Conservation (phyloP, 2,888 invertebrate species). For the Xestia sexstrigata region DNA sequence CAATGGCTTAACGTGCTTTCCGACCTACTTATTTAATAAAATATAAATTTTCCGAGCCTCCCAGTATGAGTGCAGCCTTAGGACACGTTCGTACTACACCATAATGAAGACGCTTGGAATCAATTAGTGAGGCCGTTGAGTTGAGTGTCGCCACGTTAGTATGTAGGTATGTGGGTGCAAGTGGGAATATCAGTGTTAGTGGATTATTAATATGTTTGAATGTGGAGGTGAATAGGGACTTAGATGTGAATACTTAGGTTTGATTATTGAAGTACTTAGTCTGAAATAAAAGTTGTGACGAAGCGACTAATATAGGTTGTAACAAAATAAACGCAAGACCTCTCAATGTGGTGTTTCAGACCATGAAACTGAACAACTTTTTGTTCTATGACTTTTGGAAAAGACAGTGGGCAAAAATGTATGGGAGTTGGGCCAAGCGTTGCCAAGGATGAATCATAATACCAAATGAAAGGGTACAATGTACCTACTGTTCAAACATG, state of each 20-base stretch:
- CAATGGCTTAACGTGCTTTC: too few relatives aligned
- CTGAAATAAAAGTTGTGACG: not conserved
- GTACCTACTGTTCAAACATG: too few relatives aligned
- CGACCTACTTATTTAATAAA: not conserved
- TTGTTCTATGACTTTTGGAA: too few relatives aligned
- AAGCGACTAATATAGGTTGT: not conserved
- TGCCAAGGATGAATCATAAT: too few relatives aligned
- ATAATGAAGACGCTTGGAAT: conserved; percentile 58
- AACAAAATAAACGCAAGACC: too few relatives aligned
- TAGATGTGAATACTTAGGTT: not conserved
- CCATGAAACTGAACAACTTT: too few relatives aligned
- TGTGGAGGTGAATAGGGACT: not conserved
- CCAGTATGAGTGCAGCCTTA: conserved; percentile 23
- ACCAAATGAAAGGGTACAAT: too few relatives aligned
- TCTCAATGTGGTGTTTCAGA: too few relatives aligned
- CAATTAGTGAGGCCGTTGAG: conserved; percentile 52
- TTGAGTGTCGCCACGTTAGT: conserved; percentile 18
- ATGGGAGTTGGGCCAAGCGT: too few relatives aligned
- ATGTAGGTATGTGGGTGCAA: conserved; percentile 15
- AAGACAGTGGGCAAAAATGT: too few relatives aligned
- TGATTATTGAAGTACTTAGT: not conserved
- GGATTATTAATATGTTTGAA: not conserved
- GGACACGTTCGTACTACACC: conserved; percentile 42
- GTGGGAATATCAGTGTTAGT: not conserved
- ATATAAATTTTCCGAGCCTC: not conserved